Percentiles rank a stretch among this genome's conserved stretches.
Evolutionary conservation across 1,140 invertebrate species (phyloP).

Genomic region (Riptortus pedestris): DNA sequence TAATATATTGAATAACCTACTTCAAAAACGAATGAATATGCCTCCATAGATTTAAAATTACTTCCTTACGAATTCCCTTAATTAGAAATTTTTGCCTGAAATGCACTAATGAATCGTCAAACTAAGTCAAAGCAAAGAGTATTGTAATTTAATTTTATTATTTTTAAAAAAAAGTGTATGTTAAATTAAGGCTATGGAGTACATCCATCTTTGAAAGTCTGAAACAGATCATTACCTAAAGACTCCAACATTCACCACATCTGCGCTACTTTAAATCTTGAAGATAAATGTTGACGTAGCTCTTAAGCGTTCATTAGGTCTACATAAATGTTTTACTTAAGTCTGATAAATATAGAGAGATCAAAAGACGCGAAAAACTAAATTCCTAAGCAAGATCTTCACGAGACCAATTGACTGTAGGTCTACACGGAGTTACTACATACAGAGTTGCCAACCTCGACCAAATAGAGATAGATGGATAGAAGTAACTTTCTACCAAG

Average conservation of each 20-base stretch:
- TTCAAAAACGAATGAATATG: too few species aligned
- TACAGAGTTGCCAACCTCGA: background rate
- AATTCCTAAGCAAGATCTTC: background rate
- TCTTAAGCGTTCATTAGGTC: background rate
- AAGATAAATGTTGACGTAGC: background rate
- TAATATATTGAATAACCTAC: slow-evolving; percentile 19
- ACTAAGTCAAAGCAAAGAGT: too few species aligned
- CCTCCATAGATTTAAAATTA: too few species aligned
- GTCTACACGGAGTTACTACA: background rate
- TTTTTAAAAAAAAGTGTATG: too few species aligned
- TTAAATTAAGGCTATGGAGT: background rate
- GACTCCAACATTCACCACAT: slow-evolving; percentile 19
- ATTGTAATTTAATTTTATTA: too few species aligned
- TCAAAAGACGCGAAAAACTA: background rate
- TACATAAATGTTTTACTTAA: background rate
- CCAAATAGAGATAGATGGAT: too few species aligned
- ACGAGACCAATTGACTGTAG: background rate
- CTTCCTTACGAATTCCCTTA: too few species aligned
- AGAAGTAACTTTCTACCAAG: too few species aligned
- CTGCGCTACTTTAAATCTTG: background rate
- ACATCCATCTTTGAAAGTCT: slow-evolving; percentile 21
- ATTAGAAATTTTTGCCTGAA: too few species aligned
- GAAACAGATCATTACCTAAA: slow-evolving; percentile 21
- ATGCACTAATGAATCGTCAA: too few species aligned
- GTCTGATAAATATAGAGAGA: background rate